Conservation (phyloP, 2,797 vertebrate species). For the Fratercula arctica region DNA sequence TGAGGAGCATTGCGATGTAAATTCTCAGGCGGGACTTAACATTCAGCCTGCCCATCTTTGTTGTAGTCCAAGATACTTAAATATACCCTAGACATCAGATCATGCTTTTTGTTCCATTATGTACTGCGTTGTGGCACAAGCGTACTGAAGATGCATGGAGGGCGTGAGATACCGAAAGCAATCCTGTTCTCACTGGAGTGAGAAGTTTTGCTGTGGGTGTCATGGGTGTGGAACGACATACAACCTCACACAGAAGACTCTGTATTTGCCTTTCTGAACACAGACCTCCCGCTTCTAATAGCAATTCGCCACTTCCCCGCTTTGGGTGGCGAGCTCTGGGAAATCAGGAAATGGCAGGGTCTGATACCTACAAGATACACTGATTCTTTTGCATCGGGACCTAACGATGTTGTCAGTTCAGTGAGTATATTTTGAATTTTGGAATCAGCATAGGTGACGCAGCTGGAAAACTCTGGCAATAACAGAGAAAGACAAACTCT, state of each 20-base stretch:
- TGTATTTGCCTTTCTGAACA: not conserved
- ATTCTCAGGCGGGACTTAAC: accelerated
- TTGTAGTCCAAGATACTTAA: not conserved
- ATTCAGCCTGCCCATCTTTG: not conserved
- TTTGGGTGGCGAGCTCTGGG: not conserved
- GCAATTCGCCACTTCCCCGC: not conserved
- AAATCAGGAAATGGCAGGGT: not conserved
- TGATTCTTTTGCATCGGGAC: not conserved
- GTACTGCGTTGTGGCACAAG: not conserved
- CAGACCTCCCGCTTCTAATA: not conserved
- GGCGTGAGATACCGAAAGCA: not conserved
- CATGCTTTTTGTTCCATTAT: not conserved
- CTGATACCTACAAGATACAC: not conserved
- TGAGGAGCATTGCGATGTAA: not conserved
- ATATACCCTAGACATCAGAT: not conserved
- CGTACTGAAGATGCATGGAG: not conserved
- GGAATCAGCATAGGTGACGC: accelerated
- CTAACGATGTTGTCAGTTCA: not conserved
- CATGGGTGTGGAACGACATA: not conserved
- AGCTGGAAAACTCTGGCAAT: not conserved
- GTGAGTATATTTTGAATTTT: not conserved
- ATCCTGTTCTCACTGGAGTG: not conserved
- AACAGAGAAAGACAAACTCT: not conserved
- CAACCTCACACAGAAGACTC: not conserved
- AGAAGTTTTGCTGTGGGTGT: not conserved